A percentile compares a stretch with the other conserved stretches of the same genome.
Evolutionary conservation across 2,888 invertebrate genomes (phyloP).

Genomic region (Drosophila lacicola): DNA sequence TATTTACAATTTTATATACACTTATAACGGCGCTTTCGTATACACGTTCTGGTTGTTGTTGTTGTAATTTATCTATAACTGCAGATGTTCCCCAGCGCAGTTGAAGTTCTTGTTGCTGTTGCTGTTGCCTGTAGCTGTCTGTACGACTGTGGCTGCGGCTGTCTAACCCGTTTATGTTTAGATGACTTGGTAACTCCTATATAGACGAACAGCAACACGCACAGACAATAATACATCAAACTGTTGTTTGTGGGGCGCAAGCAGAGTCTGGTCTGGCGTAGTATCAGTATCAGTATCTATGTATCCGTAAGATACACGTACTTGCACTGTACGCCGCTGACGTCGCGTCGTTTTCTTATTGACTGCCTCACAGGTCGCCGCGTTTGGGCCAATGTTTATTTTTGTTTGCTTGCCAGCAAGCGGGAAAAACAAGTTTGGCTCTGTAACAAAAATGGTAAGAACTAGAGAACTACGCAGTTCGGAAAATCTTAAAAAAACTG

Average conservation of each 20-base stretch:
- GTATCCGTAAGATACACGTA: conserved; percentile 68
- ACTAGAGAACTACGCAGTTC: conserved; percentile 51
- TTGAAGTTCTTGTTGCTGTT: conserved; percentile 28
- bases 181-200: conserved; percentile 66
- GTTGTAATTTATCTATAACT: conserved; percentile 27
- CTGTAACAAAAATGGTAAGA: conserved; percentile 44
- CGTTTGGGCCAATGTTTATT: conserved; percentile 64
- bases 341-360: conserved; percentile 64
- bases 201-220: conserved; percentile 40
- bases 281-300: conserved; percentile 48
- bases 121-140: conserved; percentile 17
- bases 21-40: conserved; percentile 47
- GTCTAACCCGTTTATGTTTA: conserved; percentile 75
- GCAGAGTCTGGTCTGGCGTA: conserved; percentile 17
- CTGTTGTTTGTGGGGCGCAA: conserved; percentile 43
- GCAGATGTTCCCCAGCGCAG: conserved; percentile 41
- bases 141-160: conserved; percentile 36
- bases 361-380: conserved; percentile 41
- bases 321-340: conserved; percentile 30
- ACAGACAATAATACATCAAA: conserved; percentile 69
- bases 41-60: conserved; percentile 51
- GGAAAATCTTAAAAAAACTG: conserved; percentile 52
- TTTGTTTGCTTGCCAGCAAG: conserved; percentile 62
- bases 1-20: conserved; percentile 10
- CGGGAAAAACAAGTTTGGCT: conserved; percentile 76